Conservation (phyloP, 1,140 invertebrate genomes). For the Temnothorax longispinosus region DNA sequence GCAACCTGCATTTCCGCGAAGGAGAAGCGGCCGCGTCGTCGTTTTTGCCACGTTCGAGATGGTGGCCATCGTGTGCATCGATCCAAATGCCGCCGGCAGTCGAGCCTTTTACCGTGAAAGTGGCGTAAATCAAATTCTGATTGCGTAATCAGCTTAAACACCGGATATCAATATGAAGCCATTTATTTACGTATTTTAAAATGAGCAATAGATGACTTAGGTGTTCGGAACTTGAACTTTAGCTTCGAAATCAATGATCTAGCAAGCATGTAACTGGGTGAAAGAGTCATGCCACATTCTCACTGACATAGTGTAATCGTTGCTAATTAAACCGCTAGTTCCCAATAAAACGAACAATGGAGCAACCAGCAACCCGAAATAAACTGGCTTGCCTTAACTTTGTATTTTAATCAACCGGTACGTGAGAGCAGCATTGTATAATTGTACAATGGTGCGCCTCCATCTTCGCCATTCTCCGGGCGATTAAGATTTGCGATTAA, state of each 20-base stretch:
- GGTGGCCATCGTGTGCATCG: constrained; percentile 19
- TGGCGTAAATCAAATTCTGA: constrained; percentile 43
- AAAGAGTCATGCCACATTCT: neutral
- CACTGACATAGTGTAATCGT: neutral
- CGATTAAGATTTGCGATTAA: constrained; percentile 56
- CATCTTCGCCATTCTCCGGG: constrained; percentile 40
- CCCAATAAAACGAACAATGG: neutral
- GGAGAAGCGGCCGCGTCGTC: constrained; percentile 2
- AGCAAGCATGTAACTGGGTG: neutral
- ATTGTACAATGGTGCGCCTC: neutral
- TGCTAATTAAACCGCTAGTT: neutral
- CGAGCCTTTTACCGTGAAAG: constrained; percentile 19
- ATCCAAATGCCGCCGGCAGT: neutral
- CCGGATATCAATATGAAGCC: neutral
- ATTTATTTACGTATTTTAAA: constrained; percentile 8
- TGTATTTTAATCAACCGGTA: constrained; percentile 50
- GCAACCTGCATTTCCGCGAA: constrained; percentile 31
- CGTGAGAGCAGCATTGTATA: constrained; percentile 29
- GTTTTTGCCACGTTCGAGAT: constrained; percentile 34
- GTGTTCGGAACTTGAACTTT: neutral
- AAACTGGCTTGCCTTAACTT: constrained; percentile 30
- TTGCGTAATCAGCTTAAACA: constrained; percentile 19
- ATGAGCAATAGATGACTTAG: neutral
- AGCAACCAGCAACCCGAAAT: constrained; percentile 22
- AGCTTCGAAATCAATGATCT: neutral